Base-by-base conservation (phyloP, 2,888 invertebrate species). In the Drosophila koepferae region DNA sequence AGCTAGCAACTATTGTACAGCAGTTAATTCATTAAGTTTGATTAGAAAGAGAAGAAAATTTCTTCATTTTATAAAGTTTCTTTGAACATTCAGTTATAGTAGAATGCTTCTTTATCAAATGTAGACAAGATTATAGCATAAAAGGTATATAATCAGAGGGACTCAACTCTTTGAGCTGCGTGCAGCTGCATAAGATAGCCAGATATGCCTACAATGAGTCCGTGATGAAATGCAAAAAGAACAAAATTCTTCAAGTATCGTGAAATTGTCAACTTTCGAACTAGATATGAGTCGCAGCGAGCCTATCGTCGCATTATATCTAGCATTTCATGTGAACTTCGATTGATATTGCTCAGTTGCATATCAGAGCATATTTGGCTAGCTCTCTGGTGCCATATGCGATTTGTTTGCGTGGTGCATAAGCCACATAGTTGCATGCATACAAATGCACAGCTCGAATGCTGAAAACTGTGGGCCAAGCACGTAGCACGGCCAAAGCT, bases 401-500 rank as follows among this genome's bases (percentile, higher is more conserved):
- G 51, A 53, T 20, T 53, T 36, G 51, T 16, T 36, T 36, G 34
- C 36, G 18, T 2, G 14, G 23, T 20, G 20, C 31, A n/a, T 40
- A 34, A 54, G n/a, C 54, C 38, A 49, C 64, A 51, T 64, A 41
- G 34, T 34, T 54, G 51, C 51, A 44, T 54, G 51, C 41, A 63
- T 41, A 40, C 46, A 28, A 23, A n/a, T 55, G 48, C 28, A 31
- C 41, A 31, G 20, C 40, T 53, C 41, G 48, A 20, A 20, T 20
- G 20, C 20, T 20, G 20, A 2, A 1, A 20, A 20, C 59, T 18
- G 58, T 28, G 20, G 54, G 36, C 28, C 59, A 28, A 61, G 77
- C 79, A 80, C 79, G 82, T 79, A 76, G 31, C 49, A 18, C 7
- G 62, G 59, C 41, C 61, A 49, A 73, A 64, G 74, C 63, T 73